These are phyloP conservation scores for Aurelia aurita complex sp. Pacific DNA, from an alignment of 30 jellyfish, hydroid and myxozoan species.

Conservation along the genomic window DNA sequence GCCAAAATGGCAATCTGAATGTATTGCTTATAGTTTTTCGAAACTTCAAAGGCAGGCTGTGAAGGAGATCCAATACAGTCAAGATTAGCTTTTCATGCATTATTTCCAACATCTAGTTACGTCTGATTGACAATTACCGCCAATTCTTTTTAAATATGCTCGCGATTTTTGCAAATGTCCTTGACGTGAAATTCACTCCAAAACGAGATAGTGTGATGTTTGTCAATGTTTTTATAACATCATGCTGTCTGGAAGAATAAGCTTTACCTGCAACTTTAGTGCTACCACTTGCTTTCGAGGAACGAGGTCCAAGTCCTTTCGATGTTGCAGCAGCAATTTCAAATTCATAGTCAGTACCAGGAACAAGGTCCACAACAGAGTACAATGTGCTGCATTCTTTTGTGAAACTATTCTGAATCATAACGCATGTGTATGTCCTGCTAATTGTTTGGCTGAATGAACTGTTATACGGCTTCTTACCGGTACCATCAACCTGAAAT, in stretches of 20 bases:
- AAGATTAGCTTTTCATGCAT: too few species aligned
- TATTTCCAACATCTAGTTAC: too few species aligned
- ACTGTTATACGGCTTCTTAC: constrained; percentile 53
- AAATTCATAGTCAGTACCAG: constrained; percentile 50
- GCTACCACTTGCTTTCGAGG: constrained; percentile 7
- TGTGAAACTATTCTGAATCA: neutral
- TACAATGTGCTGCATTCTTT: constrained; percentile 7
- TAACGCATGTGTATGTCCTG: neutral
- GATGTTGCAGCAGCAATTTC: constrained; percentile 58
- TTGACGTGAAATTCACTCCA: too few species aligned
- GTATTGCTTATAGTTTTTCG: too few species aligned
- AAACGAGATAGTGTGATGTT: too few species aligned
- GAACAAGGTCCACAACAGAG: neutral
- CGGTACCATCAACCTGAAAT: constrained; percentile 37
- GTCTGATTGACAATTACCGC: too few species aligned
- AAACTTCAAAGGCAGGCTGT: too few species aligned
- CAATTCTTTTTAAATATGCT: too few species aligned
- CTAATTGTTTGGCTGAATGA: constrained; percentile 19
- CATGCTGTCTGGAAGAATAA: neutral
- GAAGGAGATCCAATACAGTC: too few species aligned
- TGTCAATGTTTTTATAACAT: neutral
- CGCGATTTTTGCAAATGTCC: too few species aligned
- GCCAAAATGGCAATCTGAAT: too few species aligned
- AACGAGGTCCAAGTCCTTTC: constrained; percentile 49
- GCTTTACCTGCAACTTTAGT: constrained; percentile 51